phyloP scores from a whole-genome alignment of 2,888 invertebrate species.

The Scotopteryx bipunctaria region DNA sequence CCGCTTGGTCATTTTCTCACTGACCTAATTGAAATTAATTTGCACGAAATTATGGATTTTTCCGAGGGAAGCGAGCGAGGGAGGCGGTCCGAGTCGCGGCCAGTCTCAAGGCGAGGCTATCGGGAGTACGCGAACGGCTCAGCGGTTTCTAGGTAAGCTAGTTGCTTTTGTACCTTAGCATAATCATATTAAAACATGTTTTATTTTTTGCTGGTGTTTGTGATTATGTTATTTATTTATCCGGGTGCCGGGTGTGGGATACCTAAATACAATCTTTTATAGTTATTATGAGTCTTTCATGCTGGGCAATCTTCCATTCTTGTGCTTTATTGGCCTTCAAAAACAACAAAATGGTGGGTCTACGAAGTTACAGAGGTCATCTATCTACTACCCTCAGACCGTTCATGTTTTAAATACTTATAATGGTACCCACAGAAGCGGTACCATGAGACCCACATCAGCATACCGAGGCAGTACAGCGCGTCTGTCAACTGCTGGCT shows the following conservation, averaged over 20 bases:
- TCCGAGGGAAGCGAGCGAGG: slow-evolving; percentile 62
- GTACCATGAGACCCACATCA: slow-evolving; percentile 74
- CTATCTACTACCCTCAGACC: too few species aligned
- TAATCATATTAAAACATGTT: too few species aligned
- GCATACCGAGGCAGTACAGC: slow-evolving; percentile 78
- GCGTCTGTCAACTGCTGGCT: slow-evolving; percentile 73
- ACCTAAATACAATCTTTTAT: too few species aligned
- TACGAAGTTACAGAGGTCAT: too few species aligned
- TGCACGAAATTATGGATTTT: slow-evolving; percentile 70
- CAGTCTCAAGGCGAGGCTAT: slow-evolving; percentile 71
- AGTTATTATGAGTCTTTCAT: too few species aligned
- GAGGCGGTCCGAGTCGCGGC: slow-evolving; percentile 61
- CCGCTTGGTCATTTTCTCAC: slow-evolving; percentile 57
- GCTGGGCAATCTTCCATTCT: too few species aligned
- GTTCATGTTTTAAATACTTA: not conserved
- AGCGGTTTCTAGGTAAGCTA: slow-evolving; percentile 59
- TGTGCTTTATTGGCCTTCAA: too few species aligned
- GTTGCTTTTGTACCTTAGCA: too few species aligned
- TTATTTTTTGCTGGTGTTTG: too few species aligned
- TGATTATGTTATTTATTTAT: too few species aligned
- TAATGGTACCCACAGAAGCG: slow-evolving; percentile 50
- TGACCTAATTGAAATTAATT: slow-evolving; percentile 53
- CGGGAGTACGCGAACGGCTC: slow-evolving; percentile 68
- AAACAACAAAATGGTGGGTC: too few species aligned
- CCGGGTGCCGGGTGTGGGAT: too few species aligned